Evolutionary conservation across 2,888 invertebrate genomes (phyloP).

Genomic region (Drosophila subsilvestris): DNA sequence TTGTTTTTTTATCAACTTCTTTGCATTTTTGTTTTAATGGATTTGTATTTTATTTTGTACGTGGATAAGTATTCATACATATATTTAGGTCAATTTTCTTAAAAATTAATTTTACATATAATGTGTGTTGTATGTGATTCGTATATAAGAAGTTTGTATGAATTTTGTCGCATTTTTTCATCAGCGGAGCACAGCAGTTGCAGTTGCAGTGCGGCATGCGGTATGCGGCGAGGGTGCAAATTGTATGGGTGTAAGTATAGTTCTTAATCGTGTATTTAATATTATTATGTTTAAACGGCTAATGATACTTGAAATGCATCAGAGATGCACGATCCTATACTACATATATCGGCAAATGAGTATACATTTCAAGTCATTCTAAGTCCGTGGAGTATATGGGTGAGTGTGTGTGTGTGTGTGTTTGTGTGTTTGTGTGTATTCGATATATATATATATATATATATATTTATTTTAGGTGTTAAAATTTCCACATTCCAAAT

Average conservation of each 20-base stretch:
- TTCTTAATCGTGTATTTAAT: neutral
- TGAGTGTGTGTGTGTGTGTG: slow-evolving; percentile 3
- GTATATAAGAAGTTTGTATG: neutral
- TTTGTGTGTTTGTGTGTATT: slow-evolving; percentile 3
- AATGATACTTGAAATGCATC: no score
- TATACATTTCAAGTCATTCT: slow-evolving; percentile 12
- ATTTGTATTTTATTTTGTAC: neutral
- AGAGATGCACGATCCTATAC: neutral
- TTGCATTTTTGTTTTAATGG: neutral
- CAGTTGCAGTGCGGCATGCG: no score
- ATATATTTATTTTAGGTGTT: no score
- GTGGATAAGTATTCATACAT: no score
- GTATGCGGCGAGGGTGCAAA: neutral
- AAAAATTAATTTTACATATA: neutral
- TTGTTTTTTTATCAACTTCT: neutral
- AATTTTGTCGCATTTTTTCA: neutral
- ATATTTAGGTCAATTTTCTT: neutral
- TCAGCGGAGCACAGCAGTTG: neutral
- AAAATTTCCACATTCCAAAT: no score
- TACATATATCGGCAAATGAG: slow-evolving; percentile 18
- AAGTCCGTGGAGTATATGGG: neutral
- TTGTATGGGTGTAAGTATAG: neutral
- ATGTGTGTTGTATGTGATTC: slow-evolving; percentile 1
- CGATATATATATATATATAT: neutral
- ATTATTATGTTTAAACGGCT: neutral